Base-by-base conservation (phyloP, 1,140 invertebrate genomes). In the Liolophura sinensis region DNA sequence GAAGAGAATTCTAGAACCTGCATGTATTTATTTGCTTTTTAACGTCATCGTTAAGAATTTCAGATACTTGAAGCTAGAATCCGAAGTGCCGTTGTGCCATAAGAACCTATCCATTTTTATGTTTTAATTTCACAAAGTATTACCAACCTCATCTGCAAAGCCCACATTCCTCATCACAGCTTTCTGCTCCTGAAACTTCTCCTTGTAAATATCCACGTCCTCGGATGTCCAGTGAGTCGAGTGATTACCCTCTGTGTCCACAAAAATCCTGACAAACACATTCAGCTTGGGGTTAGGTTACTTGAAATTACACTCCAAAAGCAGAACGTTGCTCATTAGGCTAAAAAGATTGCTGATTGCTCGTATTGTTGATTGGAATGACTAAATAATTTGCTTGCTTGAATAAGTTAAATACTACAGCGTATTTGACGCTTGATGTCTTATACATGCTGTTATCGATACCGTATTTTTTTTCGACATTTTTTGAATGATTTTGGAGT, bases 81-180 rank as follows among this genome's bases (percentile, higher is more conserved):
- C 22, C 22, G 3, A 54, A 54, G 3, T 5, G 22, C 18, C 22
- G 7, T 54, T 54, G 7, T 54, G 12, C 22, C 18, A 54, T 12
- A 3, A 54, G 18, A 54, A 20, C 18, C 3, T 3, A 24, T 54
- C 18, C 14, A n/a, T 15, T 15, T 50, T 50, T n/a, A 15, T 50
- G 14, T 50, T 15, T 15, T 15, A 54, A 54, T 20, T n/a, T 24
- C 18, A 7, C 18, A 20, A n/a, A 24, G n/a, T 7, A 24, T 15
- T 56, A 50, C 54, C 40, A 69, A 79, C 77, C 73, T 79, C 75
- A 22, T 76, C 72, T 31, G 71, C 70, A 61, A 79, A 79, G 40
- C 78, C 78, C 25, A 78, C 73, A 25, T 76, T 61, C 1, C 60
- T 48, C 72, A 79, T 76, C 14, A 75, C 69, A 12, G 65, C 56